phyloP scores from a whole-genome alignment of 2,797 vertebrate species.

The Cossypha dichroa region DNA sequence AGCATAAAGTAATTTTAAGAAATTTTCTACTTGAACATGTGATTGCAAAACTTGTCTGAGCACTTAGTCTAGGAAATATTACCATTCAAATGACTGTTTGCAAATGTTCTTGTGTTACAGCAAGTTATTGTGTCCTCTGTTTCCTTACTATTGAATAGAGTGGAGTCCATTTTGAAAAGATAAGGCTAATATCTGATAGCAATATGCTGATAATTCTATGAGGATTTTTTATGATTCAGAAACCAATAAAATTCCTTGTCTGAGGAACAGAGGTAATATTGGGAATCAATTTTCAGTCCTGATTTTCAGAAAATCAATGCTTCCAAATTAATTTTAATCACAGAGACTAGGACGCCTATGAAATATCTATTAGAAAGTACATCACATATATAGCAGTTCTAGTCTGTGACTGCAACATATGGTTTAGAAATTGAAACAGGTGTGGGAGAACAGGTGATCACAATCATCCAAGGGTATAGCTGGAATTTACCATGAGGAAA shows the following conservation, averaged over 20 bases:
- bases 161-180: not conserved
- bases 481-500: conserved; percentile 37
- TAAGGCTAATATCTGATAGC: not conserved
- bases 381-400: conserved; percentile 60
- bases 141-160: not conserved
- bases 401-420: conserved; percentile 80
- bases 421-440: conserved; percentile 82
- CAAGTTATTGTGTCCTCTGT: not conserved
- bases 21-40: not conserved
- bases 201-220: not conserved
- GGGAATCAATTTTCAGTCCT: not conserved
- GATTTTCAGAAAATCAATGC: conserved; percentile 71
- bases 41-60: not conserved
- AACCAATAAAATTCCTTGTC: not conserved
- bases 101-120: not conserved
- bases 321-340: conserved; percentile 70
- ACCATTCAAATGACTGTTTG: not conserved
- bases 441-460: conserved; percentile 81
- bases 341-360: conserved; percentile 57
- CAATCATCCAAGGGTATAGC: conserved; percentile 50
- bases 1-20: not conserved
- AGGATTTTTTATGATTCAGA: not conserved
- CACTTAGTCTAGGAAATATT: not conserved
- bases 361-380: conserved; percentile 78
- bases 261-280: conserved; percentile 26